Conservation (phyloP, 2,797 vertebrate genomes). For the Sebastes minor region DNA sequence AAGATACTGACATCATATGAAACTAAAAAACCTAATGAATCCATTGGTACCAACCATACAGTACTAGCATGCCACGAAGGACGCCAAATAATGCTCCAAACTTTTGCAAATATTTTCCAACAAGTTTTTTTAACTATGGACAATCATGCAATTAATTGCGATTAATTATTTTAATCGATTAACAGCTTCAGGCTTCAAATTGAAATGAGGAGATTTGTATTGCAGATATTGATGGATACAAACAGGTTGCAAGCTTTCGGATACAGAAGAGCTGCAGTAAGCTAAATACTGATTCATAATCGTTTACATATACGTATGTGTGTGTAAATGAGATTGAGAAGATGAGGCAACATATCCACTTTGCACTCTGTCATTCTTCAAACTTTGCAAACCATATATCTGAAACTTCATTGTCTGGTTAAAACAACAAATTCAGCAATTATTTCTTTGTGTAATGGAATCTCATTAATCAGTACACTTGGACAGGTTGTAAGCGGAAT, state of each 20-base stretch:
- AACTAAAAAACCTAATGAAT: too few relatives aligned
- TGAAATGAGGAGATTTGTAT: neutral
- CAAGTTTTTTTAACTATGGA: too few relatives aligned
- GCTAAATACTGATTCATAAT: neutral
- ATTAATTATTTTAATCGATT: too few relatives aligned
- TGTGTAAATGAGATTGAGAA: neutral
- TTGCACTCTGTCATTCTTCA: neutral
- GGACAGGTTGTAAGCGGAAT: neutral
- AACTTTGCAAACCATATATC: neutral
- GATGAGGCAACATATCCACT: neutral
- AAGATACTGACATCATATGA: too few relatives aligned
- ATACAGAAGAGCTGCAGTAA: neutral
- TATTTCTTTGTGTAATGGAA: neutral
- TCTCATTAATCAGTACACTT: constrained; percentile 22
- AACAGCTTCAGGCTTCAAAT: too few relatives aligned
- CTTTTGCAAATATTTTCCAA: too few relatives aligned
- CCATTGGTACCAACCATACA: too few relatives aligned
- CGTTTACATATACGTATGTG: neutral
- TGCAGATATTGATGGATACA: neutral
- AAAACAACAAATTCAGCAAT: neutral
- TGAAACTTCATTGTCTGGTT: neutral
- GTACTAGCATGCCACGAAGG: too few relatives aligned
- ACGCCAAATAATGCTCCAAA: too few relatives aligned
- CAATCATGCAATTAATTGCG: too few relatives aligned
- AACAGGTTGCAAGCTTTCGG: neutral